Evolutionary conservation across 2,888 invertebrate genomes (phyloP), one percentile per base, ranked within the genome.

Genomic region (Cloeon dipterum): DNA sequence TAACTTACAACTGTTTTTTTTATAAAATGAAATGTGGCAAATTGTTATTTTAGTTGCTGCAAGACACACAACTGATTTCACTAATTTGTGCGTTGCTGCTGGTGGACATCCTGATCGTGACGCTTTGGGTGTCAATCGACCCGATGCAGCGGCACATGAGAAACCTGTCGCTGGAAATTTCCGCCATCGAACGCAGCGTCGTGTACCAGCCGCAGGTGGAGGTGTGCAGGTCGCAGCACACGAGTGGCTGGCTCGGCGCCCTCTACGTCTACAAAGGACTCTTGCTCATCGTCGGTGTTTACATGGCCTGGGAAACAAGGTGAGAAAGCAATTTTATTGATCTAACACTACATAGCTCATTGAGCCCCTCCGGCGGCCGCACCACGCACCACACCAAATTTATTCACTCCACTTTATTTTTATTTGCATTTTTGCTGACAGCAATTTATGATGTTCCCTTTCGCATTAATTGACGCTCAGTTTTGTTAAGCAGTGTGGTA

Each of bases 261-360:
- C 68, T 89, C 10, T 89, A 88, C 55, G 78, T 76, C 7, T 89
- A 89, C 63, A 89, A 89, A 56, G 85, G 83, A 2, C 65, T 89
- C 0, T 64, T 89, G 14, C 65, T 89, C 13, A 68, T 86, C 20
- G 85, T 88, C 41, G 89, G 88, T 0, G 78, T 86, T 3, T 89
- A 86, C 59, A 88, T 89, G 88, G 89, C 89, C 1, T 89, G 89
- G 89, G 86, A 88, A 60, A 91, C 89, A 8, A 69, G 63, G 61
- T 62, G 48, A 49, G 38, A 21, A 13, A 11, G 5, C n/a, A 29
- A 19, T 3, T 11, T 3, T 5, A 1, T 11, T 23, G 25, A 23
- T 8, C 8, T 23, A 25, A 25, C 10, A 23, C 23, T 25, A 23
- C 23, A 23, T n/a, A n/a, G n/a, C n/a, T n/a, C n/a, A n/a, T n/a